phyloP scores from a whole-genome alignment of 2,113 vertebrate species.

The Natator depressus region DNA sequence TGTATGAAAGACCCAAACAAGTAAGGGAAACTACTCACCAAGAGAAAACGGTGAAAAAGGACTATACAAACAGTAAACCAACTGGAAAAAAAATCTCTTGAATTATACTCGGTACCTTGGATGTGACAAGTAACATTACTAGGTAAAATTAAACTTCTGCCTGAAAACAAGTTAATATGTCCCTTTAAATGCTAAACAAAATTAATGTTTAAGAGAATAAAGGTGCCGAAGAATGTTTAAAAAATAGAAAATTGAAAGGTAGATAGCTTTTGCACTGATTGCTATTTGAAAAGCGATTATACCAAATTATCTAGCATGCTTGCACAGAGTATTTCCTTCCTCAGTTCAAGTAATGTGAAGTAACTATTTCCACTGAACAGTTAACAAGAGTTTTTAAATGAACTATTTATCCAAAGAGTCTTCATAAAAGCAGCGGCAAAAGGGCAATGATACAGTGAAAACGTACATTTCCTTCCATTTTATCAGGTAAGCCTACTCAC shows the following conservation, averaged over 20 bases:
- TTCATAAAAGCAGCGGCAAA: conserved; percentile 35
- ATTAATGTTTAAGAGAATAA: neutral
- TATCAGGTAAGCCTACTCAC: neutral
- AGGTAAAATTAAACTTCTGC: neutral
- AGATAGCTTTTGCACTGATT: conserved; percentile 11
- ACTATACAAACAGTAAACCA: neutral
- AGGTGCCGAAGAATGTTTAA: neutral
- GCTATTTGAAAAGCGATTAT: conserved; percentile 53
- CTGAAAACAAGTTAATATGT: neutral
- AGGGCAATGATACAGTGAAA: neutral
- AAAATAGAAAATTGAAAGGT: conserved; percentile 11
- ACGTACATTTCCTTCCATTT: neutral
- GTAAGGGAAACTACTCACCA: neutral
- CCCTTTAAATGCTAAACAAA: neutral
- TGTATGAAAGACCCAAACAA: neutral
- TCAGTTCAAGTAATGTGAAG: conserved; percentile 63
- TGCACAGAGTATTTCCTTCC: conserved; percentile 76
- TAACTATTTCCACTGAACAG: neutral
- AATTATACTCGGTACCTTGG: neutral
- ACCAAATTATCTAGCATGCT: conserved; percentile 62
- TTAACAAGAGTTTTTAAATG: conserved; percentile 26
- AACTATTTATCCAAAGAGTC: conserved; percentile 23
- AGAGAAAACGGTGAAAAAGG: neutral
- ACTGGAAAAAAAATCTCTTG: neutral
- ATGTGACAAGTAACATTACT: neutral